A percentile compares a stretch with the other conserved stretches of the same genome.
Conservation (phyloP, 2,113 vertebrate species). For the Ploceus nigricollis region DNA sequence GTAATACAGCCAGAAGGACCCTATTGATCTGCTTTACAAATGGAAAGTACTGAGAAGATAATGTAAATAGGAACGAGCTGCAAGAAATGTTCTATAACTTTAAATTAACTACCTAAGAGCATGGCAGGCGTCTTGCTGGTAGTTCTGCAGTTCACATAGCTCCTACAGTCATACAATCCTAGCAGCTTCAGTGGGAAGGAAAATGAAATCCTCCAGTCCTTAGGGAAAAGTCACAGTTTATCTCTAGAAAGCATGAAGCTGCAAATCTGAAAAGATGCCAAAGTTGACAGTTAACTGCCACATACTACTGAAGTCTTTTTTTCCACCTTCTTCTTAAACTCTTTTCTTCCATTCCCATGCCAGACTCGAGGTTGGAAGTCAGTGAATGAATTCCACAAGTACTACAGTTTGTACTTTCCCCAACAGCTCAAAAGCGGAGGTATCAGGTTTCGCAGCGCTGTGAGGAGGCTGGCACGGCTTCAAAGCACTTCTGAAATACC, state of each 20-base stretch:
- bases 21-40: neutral
- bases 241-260: constrained; percentile 67
- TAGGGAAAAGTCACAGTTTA: constrained; percentile 68
- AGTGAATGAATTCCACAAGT: constrained; percentile 79
- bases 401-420: constrained; percentile 72
- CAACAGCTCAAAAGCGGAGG: constrained; percentile 68
- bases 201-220: constrained; percentile 58
- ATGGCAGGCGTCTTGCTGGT: neutral
- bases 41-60: neutral
- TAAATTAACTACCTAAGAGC: constrained; percentile 10
- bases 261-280: constrained; percentile 63
- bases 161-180: constrained; percentile 5
- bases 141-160: constrained; percentile 8
- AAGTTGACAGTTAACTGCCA: constrained; percentile 54
- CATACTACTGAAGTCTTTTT: neutral
- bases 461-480: constrained; percentile 72
- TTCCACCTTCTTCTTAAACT: neutral
- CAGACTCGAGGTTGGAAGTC: constrained; percentile 67
- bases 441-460: constrained; percentile 74
- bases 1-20: neutral
- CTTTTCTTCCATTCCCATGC: constrained; percentile 49
- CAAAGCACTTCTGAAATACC: constrained; percentile 74
- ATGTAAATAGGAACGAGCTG: neutral
- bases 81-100: neutral
- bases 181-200: constrained; percentile 21